phyloP scores from a whole-genome alignment of 2,797 vertebrate genomes.

The Myripristis jacobus region DNA sequence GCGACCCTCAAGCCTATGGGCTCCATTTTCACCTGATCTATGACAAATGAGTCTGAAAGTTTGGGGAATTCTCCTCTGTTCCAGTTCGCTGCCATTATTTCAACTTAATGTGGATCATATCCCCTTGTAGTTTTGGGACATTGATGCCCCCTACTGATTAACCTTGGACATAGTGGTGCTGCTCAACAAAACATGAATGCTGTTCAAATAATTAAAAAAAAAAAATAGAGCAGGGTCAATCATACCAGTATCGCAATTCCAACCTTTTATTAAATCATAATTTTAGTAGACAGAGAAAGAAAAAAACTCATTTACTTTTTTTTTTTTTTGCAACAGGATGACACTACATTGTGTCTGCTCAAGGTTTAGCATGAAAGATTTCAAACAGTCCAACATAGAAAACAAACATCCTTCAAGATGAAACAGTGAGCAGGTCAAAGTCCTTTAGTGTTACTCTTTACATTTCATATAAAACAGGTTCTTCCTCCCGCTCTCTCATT shows the following conservation, averaged over 20 bases:
- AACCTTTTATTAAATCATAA: slow-evolving; percentile 77
- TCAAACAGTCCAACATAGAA: slow-evolving; percentile 65
- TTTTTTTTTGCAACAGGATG: slow-evolving; percentile 50
- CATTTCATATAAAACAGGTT: slow-evolving; percentile 8
- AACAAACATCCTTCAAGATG: slow-evolving; percentile 17
- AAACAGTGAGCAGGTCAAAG: slow-evolving; percentile 62
- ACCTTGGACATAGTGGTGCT: slow-evolving; percentile 1
- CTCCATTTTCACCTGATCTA: too few relatives aligned
- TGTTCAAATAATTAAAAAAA: not conserved
- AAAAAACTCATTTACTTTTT: not conserved
- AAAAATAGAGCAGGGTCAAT: not conserved
- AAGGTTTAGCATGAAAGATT: slow-evolving; percentile 63
- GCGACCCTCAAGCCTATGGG: too few relatives aligned
- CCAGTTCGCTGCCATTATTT: too few relatives aligned
- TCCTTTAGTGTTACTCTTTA: slow-evolving; percentile 65
- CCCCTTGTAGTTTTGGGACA: not conserved
- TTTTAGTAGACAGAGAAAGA: slow-evolving; percentile 63
- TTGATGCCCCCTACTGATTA: slow-evolving; percentile 52
- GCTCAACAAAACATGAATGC: not conserved
- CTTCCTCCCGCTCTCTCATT: not conserved
- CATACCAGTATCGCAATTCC: slow-evolving; percentile 42
- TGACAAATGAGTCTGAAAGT: too few relatives aligned
- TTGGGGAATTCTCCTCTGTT: too few relatives aligned
- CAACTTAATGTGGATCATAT: too few relatives aligned
- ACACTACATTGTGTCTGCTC: slow-evolving; percentile 51